A percentile compares a stretch with the other conserved stretches of the same genome.
phyloP scores from a whole-genome alignment of 2,797 vertebrate genomes.

The Novumbra hubbsi region DNA sequence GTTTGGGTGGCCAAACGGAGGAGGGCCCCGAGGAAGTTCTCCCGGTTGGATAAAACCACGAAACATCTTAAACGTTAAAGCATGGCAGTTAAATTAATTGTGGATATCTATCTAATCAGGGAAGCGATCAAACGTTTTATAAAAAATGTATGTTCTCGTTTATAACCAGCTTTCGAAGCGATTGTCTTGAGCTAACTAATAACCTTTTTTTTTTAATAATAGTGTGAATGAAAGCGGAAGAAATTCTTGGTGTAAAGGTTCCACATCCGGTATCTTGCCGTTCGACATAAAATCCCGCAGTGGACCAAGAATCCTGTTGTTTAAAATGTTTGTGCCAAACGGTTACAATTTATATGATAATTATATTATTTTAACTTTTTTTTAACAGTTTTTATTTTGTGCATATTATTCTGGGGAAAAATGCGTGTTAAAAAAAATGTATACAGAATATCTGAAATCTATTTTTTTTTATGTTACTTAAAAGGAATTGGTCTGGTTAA shows the following conservation, averaged over 20 bases:
- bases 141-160: not conserved
- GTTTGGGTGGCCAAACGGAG: constrained; percentile 26
- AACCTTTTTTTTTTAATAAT: too few relatives aligned
- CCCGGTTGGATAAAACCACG: constrained; percentile 20
- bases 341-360: too few relatives aligned
- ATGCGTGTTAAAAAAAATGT: too few relatives aligned
- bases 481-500: too few relatives aligned
- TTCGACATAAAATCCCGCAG: constrained; percentile 14
- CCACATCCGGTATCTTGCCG: not conserved
- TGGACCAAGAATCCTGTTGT: not conserved
- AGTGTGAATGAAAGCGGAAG: not conserved
- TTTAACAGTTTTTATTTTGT: too few relatives aligned
- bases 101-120: not conserved
- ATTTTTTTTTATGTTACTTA: too few relatives aligned
- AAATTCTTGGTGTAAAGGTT: not conserved
- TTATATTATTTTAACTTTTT: too few relatives aligned
- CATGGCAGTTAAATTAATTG: not conserved
- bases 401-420: too few relatives aligned
- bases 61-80: constrained; percentile 44
- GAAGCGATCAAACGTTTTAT: not conserved
- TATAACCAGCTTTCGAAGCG: not conserved
- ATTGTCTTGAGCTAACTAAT: too few relatives aligned
- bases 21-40: constrained; percentile 8
- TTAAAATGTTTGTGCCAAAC: too few relatives aligned
- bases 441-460: too few relatives aligned